Conservation (phyloP, 2,888 invertebrate species). For the Lysandra bellargus region DNA sequence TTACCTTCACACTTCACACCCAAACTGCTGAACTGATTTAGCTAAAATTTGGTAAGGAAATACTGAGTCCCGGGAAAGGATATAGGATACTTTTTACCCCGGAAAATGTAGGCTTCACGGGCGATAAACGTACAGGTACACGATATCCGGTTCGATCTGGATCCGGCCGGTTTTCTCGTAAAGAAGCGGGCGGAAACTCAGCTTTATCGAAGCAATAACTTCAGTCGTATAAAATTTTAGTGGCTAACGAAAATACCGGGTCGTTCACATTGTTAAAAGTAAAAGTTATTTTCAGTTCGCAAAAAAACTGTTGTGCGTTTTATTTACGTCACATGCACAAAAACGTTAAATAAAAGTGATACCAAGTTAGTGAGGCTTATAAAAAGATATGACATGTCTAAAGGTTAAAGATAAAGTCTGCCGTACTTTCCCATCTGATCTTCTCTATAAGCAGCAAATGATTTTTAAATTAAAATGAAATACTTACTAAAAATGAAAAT, state of each 20-base stretch:
- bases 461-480: no score
- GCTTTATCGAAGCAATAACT: conserved; percentile 5
- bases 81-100: no score
- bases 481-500: no score
- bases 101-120: no score
- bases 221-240: conserved; percentile 20
- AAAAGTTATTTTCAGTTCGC: background rate
- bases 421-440: no score
- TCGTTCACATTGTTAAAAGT: conserved; percentile 26
- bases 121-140: background rate
- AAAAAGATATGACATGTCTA: background rate
- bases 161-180: background rate
- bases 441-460: no score
- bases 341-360: background rate
- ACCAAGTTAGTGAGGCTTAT: background rate
- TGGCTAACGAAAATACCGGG: conserved; percentile 17
- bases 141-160: background rate
- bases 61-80: no score
- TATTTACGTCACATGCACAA: background rate
- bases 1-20: no score
- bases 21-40: no score
- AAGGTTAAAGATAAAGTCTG: no score
- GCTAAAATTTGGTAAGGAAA: no score
- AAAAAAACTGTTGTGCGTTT: background rate
- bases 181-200: conserved; percentile 3